Base-by-base conservation (phyloP, 1,140 invertebrate species). In the Diprion similis region DNA sequence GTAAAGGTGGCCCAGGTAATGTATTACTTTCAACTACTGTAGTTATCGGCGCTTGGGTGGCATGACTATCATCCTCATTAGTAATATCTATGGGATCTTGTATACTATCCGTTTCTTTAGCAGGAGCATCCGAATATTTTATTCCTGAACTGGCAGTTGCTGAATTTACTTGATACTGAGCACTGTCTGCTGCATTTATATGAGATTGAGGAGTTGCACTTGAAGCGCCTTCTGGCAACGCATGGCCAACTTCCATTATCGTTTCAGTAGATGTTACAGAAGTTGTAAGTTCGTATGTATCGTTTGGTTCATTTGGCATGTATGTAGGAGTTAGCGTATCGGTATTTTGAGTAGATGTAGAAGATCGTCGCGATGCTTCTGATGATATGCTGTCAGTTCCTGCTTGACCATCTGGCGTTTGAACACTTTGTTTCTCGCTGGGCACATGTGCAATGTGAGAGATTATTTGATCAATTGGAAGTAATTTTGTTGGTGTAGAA, bases 391-490 rank as follows among this genome's bases (percentile, higher is more conserved):
- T 81, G 46, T 85, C 82, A 18, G 68, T 78, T 46, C 72, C 79
- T 8, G 76, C 19, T 46, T 82, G 79, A 11, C 68, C 69, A 10
- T 86, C 83, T 8, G 76, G 65, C 11, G 76, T 80, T 15, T 80
- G 78, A 15, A 73, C 66, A 45, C 51, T 75, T 51, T 81, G 74
- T 37, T 79, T 79, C 45, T 79, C 83, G 59, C 84, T 84, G 6
- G 80, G 81, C 11, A 78, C 73, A 15, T 78, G 77, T 9, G 86
- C 78, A 3, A 88, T 88, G 4, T 85, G 82, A 10, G 86, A 87
- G 73, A 88, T 85, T 73, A 88, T 88, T 75, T 88, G 87, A 19
- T 89, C 87, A 17, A 88, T 87, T 10, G 86, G 86, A 68, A 88
- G 77, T 24, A 88, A 74, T 76, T 87, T 88, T 10, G 85, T 86